A percentile compares a stretch with the other conserved stretches of the same genome.
Conservation (phyloP, 2,888 invertebrate genomes). For the Fragum fragum region DNA sequence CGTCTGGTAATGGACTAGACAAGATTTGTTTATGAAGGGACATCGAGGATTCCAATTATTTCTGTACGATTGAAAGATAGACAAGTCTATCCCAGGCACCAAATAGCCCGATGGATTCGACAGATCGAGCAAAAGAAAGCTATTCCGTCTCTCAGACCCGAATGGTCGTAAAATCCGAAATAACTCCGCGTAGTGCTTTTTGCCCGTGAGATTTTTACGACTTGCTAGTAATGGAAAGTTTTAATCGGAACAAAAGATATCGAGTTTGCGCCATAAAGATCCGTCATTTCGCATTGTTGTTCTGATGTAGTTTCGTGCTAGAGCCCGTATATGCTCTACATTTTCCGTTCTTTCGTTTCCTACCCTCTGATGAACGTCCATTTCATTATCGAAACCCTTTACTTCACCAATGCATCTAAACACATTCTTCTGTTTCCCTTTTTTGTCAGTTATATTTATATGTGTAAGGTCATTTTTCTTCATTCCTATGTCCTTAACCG, state of each 20-base stretch:
- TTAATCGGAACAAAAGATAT: constrained; percentile 35
- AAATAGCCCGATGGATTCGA: constrained; percentile 26
- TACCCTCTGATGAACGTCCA: constrained; percentile 3
- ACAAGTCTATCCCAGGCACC: not conserved
- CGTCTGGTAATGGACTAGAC: too few species aligned
- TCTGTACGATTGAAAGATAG: constrained; percentile 18
- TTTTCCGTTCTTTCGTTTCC: not conserved
- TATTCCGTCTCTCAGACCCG: constrained; percentile 19
- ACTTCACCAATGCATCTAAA: not conserved
- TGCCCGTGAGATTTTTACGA: constrained; percentile 33
- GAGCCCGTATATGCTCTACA: constrained; percentile 4
- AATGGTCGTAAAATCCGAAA: constrained; percentile 25
- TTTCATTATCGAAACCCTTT: not conserved
- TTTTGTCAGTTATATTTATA: too few species aligned
- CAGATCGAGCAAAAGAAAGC: constrained; percentile 25
- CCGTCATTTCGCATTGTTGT: constrained; percentile 18
- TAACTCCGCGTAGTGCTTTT: constrained; percentile 29
- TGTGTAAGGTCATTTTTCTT: too few species aligned
- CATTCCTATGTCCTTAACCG: too few species aligned
- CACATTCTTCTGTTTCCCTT: too few species aligned
- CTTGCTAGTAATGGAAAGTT: constrained; percentile 30
- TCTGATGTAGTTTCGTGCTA: constrained; percentile 2
- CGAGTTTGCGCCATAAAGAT: constrained; percentile 27
- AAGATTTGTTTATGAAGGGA: too few species aligned
- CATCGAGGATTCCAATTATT: constrained; percentile 23